Conservation (phyloP, 2,113 vertebrate species). For the Scalopus aquaticus region DNA sequence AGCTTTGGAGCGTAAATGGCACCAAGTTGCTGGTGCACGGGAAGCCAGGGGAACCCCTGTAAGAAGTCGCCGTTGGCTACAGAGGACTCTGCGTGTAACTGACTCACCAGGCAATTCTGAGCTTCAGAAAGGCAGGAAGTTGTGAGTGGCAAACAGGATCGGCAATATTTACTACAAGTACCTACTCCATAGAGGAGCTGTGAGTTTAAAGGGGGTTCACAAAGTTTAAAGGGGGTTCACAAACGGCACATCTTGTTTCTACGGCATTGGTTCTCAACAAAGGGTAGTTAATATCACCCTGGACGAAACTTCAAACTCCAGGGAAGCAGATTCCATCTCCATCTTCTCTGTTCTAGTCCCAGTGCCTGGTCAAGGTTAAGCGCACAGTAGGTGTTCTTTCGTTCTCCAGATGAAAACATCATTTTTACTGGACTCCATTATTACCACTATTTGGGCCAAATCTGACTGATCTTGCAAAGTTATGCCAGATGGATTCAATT, state of each 20-base stretch:
- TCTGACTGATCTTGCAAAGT: neutral
- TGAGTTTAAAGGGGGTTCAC: neutral
- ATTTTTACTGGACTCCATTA: fast-evolving
- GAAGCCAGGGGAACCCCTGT: no score
- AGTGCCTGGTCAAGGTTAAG: neutral
- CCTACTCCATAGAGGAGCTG: neutral
- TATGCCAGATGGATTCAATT: neutral
- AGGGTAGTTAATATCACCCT: neutral
- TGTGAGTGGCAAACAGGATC: neutral
- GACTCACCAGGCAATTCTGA: neutral
- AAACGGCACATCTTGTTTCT: fast-evolving
- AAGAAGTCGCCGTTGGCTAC: no score
- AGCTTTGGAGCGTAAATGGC: neutral
- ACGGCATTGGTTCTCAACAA: neutral
- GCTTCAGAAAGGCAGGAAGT: neutral
- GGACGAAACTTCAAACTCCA: neutral
- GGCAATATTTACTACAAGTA: fast-evolving
- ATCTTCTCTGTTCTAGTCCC: neutral
- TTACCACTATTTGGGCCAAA: neutral
- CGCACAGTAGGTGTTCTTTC: fast-evolving
- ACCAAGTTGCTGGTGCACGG: no score
- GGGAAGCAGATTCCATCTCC: neutral
- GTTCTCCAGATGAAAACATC: neutral
- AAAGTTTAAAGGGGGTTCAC: neutral
- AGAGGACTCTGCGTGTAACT: no score